These are phyloP conservation scores for Argyresthia albistria DNA, from an alignment of 2,888 invertebrate genomes.

Conservation along the genomic window DNA sequence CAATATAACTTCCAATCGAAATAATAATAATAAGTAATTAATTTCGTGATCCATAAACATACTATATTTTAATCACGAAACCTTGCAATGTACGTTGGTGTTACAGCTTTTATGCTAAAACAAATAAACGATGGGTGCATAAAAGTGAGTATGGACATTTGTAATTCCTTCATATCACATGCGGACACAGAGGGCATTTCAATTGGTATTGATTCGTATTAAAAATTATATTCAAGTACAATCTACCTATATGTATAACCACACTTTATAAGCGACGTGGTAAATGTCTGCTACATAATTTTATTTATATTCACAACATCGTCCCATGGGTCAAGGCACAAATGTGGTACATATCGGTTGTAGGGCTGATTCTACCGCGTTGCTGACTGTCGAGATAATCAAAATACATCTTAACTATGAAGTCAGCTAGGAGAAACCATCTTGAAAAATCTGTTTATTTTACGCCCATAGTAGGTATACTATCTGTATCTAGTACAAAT, in stretches of 20 bases:
- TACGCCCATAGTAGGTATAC: no score
- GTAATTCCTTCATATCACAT: not conserved
- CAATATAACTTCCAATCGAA: constrained; percentile 6
- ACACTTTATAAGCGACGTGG: not conserved
- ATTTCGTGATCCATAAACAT: not conserved
- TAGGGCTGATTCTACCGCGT: no score
- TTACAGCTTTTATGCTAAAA: no score
- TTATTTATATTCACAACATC: constrained; percentile 46
- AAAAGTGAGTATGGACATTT: no score
- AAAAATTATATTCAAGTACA: not conserved
- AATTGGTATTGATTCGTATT: not conserved
- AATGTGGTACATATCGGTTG: constrained; percentile 32
- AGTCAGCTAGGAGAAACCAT: not conserved
- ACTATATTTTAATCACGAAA: not conserved
- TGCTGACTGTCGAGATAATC: not conserved
- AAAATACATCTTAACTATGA: not conserved
- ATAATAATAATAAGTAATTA: constrained; percentile 9
- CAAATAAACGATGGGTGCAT: no score
- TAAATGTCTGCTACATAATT: not conserved
- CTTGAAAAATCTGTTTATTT: no score
- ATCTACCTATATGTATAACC: not conserved
- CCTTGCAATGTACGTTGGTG: not conserved
- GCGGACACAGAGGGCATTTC: not conserved
- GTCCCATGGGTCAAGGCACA: constrained; percentile 60
- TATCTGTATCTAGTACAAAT: not conserved